Evolutionary conservation across 2,113 vertebrate genomes (phyloP).

Genomic region (Trichechus manatus): DNA sequence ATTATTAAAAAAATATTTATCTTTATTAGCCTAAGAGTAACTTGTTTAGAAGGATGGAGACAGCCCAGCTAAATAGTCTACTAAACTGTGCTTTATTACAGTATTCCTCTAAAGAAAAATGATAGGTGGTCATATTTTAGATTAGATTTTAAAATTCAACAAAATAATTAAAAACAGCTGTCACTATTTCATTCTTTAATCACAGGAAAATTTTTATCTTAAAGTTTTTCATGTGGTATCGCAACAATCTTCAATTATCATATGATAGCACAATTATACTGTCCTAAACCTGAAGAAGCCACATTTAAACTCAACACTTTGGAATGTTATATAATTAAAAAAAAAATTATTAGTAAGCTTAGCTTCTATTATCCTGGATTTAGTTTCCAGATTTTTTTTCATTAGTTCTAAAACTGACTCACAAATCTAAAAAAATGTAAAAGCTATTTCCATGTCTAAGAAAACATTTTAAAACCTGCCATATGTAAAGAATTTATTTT

Average conservation of each 20-base stretch:
- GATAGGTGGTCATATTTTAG: neutral
- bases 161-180: conserved; percentile 5
- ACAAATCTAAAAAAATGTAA: neutral
- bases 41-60: neutral
- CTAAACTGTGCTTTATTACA: neutral
- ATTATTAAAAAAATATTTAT: neutral
- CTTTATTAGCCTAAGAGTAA: neutral
- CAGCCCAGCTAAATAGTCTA: neutral
- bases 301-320: too few species aligned
- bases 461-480: neutral
- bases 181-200: neutral
- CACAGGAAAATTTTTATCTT: neutral
- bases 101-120: neutral
- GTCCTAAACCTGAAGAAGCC: too few species aligned
- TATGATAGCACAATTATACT: too few species aligned
- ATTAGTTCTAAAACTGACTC: neutral
- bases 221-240: too few species aligned
- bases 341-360: too few species aligned
- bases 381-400: neutral
- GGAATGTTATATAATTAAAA: too few species aligned
- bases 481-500: neutral
- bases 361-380: neutral
- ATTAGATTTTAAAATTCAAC: neutral
- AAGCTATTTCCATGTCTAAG: neutral
- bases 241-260: too few species aligned